Evolutionary conservation across 2,888 invertebrate species (phyloP).

Genomic region (Zaprionus bogoriensis): DNA sequence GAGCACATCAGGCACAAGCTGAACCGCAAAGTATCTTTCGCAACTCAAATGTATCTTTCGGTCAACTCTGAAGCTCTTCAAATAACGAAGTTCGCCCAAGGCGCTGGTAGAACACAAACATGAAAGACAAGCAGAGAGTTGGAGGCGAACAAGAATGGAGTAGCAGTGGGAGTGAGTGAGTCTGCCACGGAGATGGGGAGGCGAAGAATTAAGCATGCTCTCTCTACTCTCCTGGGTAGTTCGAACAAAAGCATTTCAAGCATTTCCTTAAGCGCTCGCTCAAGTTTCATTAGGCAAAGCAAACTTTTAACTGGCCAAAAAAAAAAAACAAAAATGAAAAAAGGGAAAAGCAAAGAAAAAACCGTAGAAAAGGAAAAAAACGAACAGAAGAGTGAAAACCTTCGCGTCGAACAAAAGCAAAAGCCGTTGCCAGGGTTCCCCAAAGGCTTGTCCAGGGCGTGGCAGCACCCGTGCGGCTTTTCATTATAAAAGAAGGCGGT

Average conservation of each 20-base stretch:
- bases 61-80: constrained; percentile 22
- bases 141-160: background rate
- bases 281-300: constrained; percentile 67
- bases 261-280: constrained; percentile 69
- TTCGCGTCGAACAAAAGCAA: constrained; percentile 7
- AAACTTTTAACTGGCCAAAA: constrained; percentile 59
- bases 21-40: constrained; percentile 29
- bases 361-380: background rate
- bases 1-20: constrained; percentile 34
- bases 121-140: constrained; percentile 15
- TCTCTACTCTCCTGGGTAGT: constrained; percentile 20
- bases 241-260: constrained; percentile 67
- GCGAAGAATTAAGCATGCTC: constrained; percentile 20
- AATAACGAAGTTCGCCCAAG: constrained; percentile 29
- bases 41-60: constrained; percentile 36
- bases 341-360: background rate
- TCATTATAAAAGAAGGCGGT: constrained; percentile 28
- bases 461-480: constrained; percentile 34
- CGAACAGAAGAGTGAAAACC: constrained; percentile 2
- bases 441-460: constrained; percentile 57
- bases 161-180: background rate
- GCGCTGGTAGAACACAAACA: constrained; percentile 15
- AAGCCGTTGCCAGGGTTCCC: constrained; percentile 36
- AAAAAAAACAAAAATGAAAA: constrained; percentile 8
- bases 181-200: background rate